Base-by-base conservation (phyloP, 2,797 vertebrate species). In the Anisognathus igniventris region DNA sequence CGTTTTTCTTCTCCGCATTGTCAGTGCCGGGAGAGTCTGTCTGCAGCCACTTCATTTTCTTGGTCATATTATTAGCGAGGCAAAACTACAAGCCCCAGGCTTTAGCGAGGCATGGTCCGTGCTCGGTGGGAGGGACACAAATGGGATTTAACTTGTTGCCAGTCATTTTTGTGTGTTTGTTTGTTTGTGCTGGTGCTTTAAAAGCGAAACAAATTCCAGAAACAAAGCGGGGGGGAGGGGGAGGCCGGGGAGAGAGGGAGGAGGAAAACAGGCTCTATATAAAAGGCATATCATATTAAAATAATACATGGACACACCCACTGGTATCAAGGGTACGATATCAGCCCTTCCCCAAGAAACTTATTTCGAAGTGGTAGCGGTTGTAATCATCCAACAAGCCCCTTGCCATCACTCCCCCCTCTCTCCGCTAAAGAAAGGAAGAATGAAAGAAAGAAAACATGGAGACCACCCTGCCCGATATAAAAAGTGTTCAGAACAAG, bases 211-310 rank as follows among this genome's bases (percentile, higher is more conserved):
- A 91, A 91, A 94, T 91, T 95, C 90, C 77, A 90, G 86, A 92
- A 95, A 93, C 81, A 94, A 95, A 93, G 76, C 27, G 15, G 71
- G 65, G 71, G 51, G 68, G 42, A n/a, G 58, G 47, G 72, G 44
- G 66, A 8, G 47, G 72, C 19, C 30, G 42, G 54, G 67, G 35
- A 62, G 81, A 60, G 67, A 76, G 67, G 94, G 86, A 91, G 73
- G 83, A 91, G 90, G 81, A 81, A 92, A 88, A 72, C 60, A 85
- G 87, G 88, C 75, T 76, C 87, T 76, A 42, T 85, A 73, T 94
- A 93, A 93, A 94, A 96, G 92, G 86, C 95, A 93, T 95, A 93
- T 92, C 82, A 71, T 95, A 94, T 94, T 94, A 96, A 96, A 96
- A 93, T 95, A 96, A 95, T 96, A 94, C 74, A 81, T 57, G 86